These are phyloP conservation scores for Aphis gossypii DNA, from an alignment of 1,140 invertebrate species.

Conservation along the genomic window DNA sequence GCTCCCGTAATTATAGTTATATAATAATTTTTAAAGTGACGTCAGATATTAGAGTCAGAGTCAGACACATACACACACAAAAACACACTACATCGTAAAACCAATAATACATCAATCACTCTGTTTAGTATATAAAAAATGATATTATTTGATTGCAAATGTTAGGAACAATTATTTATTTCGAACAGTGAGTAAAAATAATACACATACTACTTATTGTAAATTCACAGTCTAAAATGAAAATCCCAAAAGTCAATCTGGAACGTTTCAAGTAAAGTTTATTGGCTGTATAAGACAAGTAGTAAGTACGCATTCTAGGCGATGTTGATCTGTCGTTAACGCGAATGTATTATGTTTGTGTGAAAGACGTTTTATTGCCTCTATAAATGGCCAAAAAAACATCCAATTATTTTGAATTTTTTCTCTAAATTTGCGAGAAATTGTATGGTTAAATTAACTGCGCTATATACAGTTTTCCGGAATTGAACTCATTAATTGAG, in stretches of 20 bases:
- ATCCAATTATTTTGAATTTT: slow-evolving; percentile 4
- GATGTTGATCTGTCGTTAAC: neutral
- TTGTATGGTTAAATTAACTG: neutral
- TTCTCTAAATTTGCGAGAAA: neutral
- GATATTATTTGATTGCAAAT: neutral
- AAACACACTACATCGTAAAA: too few species aligned
- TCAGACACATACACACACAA: too few species aligned
- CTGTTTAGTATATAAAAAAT: neutral
- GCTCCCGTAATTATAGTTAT: too few species aligned
- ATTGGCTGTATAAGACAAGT: neutral
- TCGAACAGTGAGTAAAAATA: neutral
- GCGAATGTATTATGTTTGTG: neutral
- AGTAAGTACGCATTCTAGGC: neutral
- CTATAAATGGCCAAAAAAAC: neutral
- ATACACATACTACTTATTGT: neutral
- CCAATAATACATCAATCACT: too few species aligned
- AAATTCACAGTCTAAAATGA: neutral
- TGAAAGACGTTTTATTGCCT: neutral
- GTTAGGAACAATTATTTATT: neutral
- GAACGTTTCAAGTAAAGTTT: neutral
- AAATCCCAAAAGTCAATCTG: neutral
- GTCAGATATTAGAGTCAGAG: too few species aligned
- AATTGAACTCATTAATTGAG: neutral
- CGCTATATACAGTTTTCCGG: neutral
- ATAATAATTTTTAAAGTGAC: too few species aligned